These are phyloP conservation scores for Podilymbus podiceps DNA, from an alignment of 2,113 vertebrate species.

Conservation along the genomic window DNA sequence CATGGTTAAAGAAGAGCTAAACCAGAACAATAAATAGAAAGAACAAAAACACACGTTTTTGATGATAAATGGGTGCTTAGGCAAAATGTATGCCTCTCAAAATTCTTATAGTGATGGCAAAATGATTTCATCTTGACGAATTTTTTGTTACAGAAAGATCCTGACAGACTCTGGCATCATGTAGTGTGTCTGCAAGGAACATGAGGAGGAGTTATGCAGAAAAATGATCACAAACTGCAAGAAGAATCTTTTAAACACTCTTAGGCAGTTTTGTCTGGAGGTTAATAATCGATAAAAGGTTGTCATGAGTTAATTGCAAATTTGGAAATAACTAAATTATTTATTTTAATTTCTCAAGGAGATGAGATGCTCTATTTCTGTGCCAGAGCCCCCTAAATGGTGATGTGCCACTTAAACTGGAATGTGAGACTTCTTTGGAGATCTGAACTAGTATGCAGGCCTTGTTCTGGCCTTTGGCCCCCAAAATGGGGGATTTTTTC, in stretches of 20 bases:
- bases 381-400: neutral
- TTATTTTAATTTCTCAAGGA: neutral
- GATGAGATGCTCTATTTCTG: neutral
- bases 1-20: neutral
- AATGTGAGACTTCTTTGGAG: neutral
- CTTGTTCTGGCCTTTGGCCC: neutral
- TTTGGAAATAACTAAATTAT: neutral
- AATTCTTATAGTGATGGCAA: neutral
- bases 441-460: neutral
- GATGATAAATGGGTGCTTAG: neutral
- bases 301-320: neutral
- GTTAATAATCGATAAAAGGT: neutral
- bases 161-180: neutral
- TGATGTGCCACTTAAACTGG: neutral
- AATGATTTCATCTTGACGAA: neutral
- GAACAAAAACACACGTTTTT: neutral
- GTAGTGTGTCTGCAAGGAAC: fast-evolving
- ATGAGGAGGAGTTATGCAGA: fast-evolving
- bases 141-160: neutral
- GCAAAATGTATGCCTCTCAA: neutral
- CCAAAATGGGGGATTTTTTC: neutral
- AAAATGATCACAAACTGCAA: neutral
- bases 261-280: neutral
- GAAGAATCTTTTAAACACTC: neutral
- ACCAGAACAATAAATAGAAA: neutral